phyloP scores from a whole-genome alignment of 2,113 vertebrate genomes.

The cattle (Bos taurus) region DNA sequence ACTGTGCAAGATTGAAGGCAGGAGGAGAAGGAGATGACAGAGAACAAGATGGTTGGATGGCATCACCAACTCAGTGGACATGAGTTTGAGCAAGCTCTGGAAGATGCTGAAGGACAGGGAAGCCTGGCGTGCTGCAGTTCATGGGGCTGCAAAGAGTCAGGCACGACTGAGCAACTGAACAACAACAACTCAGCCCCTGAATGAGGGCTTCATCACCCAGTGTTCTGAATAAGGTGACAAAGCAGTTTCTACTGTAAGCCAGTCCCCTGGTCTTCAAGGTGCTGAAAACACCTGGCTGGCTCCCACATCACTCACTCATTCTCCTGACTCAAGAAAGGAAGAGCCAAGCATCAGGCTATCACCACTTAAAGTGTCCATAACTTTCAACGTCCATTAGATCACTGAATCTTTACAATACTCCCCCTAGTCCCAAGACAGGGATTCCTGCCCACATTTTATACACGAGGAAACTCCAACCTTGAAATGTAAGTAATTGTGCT shows the following conservation, averaged over 20 bases:
- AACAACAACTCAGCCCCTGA: neutral
- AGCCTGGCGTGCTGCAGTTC: neutral
- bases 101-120: neutral
- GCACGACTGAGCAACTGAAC: neutral
- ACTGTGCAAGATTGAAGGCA: neutral
- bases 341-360: neutral
- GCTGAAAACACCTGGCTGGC: slow-evolving; percentile 6
- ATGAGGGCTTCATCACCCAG: neutral
- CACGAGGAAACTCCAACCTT: neutral
- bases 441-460: neutral
- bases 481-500: neutral
- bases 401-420: neutral
- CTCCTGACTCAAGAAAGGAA: neutral
- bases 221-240: neutral
- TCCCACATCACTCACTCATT: neutral
- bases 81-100: neutral
- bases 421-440: neutral
- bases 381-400: neutral
- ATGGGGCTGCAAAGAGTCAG: neutral
- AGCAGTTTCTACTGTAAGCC: neutral
- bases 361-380: slow-evolving; percentile 5
- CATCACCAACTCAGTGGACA: neutral
- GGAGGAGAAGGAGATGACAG: neutral
- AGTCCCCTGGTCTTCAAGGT: neutral
- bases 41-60: neutral